Conservation (phyloP, 2,113 vertebrate species). For the Cinclus mexicanus region DNA sequence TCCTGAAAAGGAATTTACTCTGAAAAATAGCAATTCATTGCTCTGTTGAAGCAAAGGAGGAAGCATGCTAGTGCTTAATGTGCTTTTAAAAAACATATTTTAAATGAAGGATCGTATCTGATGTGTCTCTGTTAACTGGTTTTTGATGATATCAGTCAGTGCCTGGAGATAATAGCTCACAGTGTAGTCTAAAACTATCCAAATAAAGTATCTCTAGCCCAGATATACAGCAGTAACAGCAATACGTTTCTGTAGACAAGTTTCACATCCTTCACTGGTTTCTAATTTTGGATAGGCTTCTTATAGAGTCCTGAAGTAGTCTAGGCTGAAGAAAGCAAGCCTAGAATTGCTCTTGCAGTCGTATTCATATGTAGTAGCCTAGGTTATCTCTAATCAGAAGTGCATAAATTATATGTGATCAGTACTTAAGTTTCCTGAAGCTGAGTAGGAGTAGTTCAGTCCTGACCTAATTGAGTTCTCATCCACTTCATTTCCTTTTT, state of each 20-base stretch:
- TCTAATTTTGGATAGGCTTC: not conserved
- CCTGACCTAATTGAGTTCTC: not conserved
- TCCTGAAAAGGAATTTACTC: conserved; percentile 22
- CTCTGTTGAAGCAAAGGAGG: conserved; percentile 6
- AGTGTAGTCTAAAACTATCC: not conserved
- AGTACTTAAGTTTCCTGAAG: not conserved
- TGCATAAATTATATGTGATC: not conserved
- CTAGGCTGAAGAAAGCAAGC: not conserved
- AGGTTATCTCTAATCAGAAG: not conserved
- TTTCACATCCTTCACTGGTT: not conserved
- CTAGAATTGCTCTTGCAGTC: not conserved
- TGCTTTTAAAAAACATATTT: not conserved
- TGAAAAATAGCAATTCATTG: conserved; percentile 7
- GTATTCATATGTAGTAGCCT: not conserved
- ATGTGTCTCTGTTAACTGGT: not conserved
- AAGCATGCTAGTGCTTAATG: not conserved
- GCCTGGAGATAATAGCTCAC: not conserved
- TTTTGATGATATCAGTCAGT: not conserved
- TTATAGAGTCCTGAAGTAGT: not conserved
- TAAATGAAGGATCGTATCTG: not conserved
- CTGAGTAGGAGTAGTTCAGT: not conserved
- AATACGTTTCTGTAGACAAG: not conserved
- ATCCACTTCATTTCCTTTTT: not conserved
- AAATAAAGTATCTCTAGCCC: not conserved
- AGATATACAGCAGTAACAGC: not conserved